These are phyloP conservation scores for Drosophila albomicans DNA, from an alignment of 1,140 invertebrate species.

Conservation along the genomic window DNA sequence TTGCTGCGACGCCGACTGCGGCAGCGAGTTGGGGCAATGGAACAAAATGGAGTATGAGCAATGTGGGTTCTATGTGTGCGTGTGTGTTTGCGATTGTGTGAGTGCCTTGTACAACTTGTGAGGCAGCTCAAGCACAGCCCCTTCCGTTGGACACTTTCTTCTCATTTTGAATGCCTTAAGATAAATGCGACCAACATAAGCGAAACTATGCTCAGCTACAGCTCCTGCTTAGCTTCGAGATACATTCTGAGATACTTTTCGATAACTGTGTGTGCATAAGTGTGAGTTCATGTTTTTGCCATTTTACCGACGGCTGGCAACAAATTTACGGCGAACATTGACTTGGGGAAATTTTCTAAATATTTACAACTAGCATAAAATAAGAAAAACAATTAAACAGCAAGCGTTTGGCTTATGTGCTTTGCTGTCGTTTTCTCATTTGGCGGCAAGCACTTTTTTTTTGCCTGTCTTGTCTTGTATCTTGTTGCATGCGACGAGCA, in stretches of 20 bases:
- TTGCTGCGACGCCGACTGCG: constrained; percentile 35
- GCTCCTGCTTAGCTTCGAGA: constrained; percentile 25
- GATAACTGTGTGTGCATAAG: constrained; percentile 2
- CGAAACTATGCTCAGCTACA: neutral
- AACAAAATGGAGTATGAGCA: constrained; percentile 68
- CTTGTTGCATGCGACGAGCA: constrained; percentile 27
- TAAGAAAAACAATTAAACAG: neutral
- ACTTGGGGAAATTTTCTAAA: constrained; percentile 50
- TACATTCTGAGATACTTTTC: constrained; percentile 34
- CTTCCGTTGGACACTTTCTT: neutral
- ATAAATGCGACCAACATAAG: constrained; percentile 3
- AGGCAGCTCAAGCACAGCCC: constrained; percentile 29
- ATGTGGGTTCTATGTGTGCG: constrained; percentile 9
- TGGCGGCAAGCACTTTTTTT: constrained; percentile 6
- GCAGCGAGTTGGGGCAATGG: constrained; percentile 66
- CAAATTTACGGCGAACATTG: constrained; percentile 39
- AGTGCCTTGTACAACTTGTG: neutral
- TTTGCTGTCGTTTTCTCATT: constrained; percentile 5
- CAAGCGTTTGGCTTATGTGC: no score
- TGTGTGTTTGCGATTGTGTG: constrained; percentile 11
- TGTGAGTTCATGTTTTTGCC: neutral
- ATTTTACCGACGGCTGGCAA: constrained; percentile 50
- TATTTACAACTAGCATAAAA: constrained; percentile 13
- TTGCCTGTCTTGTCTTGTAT: constrained; percentile 1
- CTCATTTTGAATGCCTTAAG: constrained; percentile 20